These are phyloP conservation scores for Eriosoma lanigerum DNA, from an alignment of 1,140 invertebrate genomes.

Conservation along the genomic window DNA sequence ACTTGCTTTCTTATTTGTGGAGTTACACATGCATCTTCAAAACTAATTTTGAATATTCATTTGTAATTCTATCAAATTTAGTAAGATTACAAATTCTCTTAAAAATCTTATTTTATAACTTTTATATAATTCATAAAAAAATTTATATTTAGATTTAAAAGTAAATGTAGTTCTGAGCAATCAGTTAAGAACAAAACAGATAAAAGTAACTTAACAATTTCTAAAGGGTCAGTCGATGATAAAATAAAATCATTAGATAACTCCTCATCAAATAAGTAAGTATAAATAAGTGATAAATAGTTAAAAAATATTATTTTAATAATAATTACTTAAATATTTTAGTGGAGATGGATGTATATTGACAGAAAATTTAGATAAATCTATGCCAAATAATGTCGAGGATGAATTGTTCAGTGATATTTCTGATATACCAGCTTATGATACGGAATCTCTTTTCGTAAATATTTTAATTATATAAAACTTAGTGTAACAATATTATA, in stretches of 20 bases:
- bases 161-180: constrained; percentile 65
- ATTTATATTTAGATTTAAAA: constrained; percentile 63
- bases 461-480: background rate
- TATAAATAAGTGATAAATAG: background rate
- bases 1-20: too few species aligned
- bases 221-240: constrained; percentile 66
- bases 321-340: too few species aligned
- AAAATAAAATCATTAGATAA: constrained; percentile 71
- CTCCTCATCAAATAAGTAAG: constrained; percentile 13
- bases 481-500: too few species aligned
- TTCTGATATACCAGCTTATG: constrained; percentile 33
- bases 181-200: constrained; percentile 56
- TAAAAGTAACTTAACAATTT: constrained; percentile 61
- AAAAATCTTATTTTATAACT: too few species aligned
- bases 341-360: constrained; percentile 66
- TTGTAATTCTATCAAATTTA: too few species aligned
- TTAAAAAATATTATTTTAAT: too few species aligned
- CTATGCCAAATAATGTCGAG: constrained; percentile 55
- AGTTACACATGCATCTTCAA: too few species aligned
- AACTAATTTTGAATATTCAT: too few species aligned
- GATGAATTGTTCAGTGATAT: constrained; percentile 54
- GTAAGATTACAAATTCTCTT: too few species aligned
- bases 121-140: too few species aligned
- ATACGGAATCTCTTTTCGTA: constrained; percentile 39
- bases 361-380: too few species aligned